A percentile compares a stretch with the other conserved stretches of the same genome.
Evolutionary conservation across 1,140 invertebrate genomes (phyloP).

Genomic region (Megalopta genalis): DNA sequence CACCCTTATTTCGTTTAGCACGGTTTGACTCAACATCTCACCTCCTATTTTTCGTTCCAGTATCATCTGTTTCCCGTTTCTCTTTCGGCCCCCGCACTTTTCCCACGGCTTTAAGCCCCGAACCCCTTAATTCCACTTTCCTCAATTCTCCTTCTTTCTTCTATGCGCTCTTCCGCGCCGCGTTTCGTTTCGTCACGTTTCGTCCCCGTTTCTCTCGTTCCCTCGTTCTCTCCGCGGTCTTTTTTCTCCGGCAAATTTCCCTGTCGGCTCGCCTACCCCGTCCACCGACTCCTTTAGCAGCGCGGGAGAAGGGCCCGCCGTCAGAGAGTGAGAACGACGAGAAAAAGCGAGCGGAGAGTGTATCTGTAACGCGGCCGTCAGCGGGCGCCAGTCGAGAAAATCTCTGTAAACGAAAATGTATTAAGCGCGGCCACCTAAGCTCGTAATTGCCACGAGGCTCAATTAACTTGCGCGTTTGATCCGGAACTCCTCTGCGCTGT

Average conservation of each 20-base stretch:
- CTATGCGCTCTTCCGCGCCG: not conserved
- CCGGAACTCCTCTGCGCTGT: slow-evolving; percentile 1
- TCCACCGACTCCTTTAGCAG: not conserved
- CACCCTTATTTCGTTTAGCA: not conserved
- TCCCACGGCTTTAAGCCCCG: too few relatives aligned
- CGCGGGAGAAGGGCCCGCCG: not conserved
- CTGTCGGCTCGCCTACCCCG: not conserved
- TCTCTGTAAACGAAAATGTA: slow-evolving; percentile 39
- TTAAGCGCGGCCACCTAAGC: slow-evolving; percentile 31
- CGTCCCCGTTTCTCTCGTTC: not conserved
- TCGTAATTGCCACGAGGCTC: slow-evolving; percentile 43
- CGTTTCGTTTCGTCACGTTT: too few relatives aligned
- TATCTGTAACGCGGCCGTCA: not conserved
- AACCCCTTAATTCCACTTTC: not conserved
- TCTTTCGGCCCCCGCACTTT: too few relatives aligned
- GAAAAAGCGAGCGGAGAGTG: not conserved
- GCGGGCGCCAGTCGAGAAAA: slow-evolving; percentile 15
- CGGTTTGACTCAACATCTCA: not conserved
- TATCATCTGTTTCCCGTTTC: not conserved
- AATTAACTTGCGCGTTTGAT: slow-evolving; percentile 49
- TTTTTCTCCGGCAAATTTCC: not conserved
- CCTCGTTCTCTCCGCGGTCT: not conserved
- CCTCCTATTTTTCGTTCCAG: not conserved
- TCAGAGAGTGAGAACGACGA: not conserved
- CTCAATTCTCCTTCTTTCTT: not conserved